Percentiles rank a stretch among this genome's conserved stretches.
These are phyloP conservation scores for Apis dorsata DNA, from an alignment of 1,140 invertebrate genomes.

Conservation along the genomic window DNA sequence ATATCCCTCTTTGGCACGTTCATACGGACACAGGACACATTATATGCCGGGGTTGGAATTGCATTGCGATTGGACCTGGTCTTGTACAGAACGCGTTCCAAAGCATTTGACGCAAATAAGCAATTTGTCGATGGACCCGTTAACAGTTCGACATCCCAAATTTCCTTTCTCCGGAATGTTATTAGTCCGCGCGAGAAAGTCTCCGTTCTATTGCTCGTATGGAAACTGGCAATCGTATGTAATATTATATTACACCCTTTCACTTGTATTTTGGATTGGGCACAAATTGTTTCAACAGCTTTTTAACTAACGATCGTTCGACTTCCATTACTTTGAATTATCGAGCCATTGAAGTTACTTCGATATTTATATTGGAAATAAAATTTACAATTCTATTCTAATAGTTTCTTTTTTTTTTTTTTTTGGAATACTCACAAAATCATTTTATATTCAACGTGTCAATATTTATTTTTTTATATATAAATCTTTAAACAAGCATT, in stretches of 20 bases:
- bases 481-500: no score
- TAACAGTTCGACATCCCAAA: constrained; percentile 24
- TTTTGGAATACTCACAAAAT: no score
- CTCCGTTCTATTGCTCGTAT: background rate
- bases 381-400: no score
- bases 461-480: no score
- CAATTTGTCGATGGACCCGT: constrained; percentile 36
- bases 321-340: no score
- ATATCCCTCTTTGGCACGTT: constrained; percentile 51
- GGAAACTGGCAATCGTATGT: background rate
- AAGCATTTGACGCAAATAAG: constrained; percentile 45
- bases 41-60: constrained; percentile 18
- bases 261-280: background rate
- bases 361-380: no score
- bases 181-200: background rate
- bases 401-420: no score
- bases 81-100: constrained; percentile 20
- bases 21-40: constrained; percentile 5
- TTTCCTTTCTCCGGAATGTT: background rate
- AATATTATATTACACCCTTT: no score
- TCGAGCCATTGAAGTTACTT: no score
- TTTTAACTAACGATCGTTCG: background rate
- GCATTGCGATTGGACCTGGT: constrained; percentile 10
- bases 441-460: no score
- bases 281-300: background rate